Evolutionary conservation across 2,797 vertebrate genomes (phyloP).

Genomic region (Gastrophryne carolinensis): DNA sequence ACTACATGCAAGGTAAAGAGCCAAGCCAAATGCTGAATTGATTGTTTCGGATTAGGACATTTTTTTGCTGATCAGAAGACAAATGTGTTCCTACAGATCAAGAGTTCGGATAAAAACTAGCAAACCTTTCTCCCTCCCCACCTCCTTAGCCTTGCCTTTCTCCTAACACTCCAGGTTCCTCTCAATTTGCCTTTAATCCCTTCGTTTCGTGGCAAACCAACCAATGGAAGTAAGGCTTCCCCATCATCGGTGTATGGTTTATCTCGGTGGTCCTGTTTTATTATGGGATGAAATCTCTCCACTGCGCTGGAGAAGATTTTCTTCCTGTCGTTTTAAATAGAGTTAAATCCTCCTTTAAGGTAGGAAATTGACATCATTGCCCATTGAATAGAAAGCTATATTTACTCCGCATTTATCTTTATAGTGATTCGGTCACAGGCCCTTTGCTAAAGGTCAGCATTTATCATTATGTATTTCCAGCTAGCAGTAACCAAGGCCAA

Average conservation of each 20-base stretch:
- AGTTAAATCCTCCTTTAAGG: conserved; percentile 8
- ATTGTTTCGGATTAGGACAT: conserved; percentile 45
- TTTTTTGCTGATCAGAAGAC: conserved; percentile 31
- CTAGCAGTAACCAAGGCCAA: neutral
- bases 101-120: conserved; percentile 31
- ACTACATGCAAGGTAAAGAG: conserved; percentile 51
- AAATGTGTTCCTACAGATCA: conserved; percentile 50
- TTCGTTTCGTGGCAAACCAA: conserved; percentile 9
- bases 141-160: conserved; percentile 29
- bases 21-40: conserved; percentile 51
- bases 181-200: conserved; percentile 54
- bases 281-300: conserved; percentile 28
- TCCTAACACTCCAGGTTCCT: conserved; percentile 44
- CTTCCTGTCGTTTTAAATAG: conserved; percentile 15
- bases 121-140: conserved; percentile 41
- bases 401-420: conserved; percentile 17
- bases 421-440: neutral
- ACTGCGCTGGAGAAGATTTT: conserved; percentile 1
- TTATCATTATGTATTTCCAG: neutral
- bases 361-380: conserved; percentile 35
- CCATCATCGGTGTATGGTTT: conserved; percentile 14
- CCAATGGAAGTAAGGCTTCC: conserved; percentile 32
- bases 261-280: conserved; percentile 30
- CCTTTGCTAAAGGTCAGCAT: conserved; percentile 4
- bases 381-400: conserved; percentile 24